Conservation (phyloP, 2,797 vertebrate genomes). For the Gymnoscopelus microlampas region DNA sequence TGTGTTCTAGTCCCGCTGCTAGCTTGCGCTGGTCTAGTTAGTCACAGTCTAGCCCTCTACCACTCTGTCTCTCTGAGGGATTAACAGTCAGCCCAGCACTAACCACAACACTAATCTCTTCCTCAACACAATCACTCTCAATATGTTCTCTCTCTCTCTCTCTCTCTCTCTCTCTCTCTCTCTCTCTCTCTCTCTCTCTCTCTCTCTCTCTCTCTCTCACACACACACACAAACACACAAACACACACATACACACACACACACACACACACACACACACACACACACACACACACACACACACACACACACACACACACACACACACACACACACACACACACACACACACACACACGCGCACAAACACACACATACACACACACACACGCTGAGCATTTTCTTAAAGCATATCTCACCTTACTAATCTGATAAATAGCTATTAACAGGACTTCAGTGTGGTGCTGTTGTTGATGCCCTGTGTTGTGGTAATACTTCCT, state of each 20-base stretch:
- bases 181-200: constrained; percentile 15
- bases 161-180: constrained; percentile 9
- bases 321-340: constrained; percentile 29
- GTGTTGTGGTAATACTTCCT: neutral
- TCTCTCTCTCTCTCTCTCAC: constrained; percentile 9
- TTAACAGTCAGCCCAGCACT: constrained; percentile 53
- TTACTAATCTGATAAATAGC: constrained; percentile 66
- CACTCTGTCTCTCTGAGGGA: constrained; percentile 64
- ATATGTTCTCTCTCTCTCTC: constrained; percentile 27
- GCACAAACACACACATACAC: constrained; percentile 30
- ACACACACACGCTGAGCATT: no score
- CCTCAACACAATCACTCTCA: constrained; percentile 62
- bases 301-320: neutral
- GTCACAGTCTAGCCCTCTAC: constrained; percentile 64
- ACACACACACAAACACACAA: neutral
- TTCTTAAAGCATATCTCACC: constrained; percentile 40
- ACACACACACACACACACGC: constrained; percentile 27
- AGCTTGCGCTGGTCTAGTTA: constrained; percentile 52
- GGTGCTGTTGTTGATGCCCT: constrained; percentile 22
- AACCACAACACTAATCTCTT: constrained; percentile 68
- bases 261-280: constrained; percentile 28
- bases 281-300: constrained; percentile 32
- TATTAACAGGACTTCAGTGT: constrained; percentile 37
- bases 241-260: constrained; percentile 27
- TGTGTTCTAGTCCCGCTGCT: constrained; percentile 13